These are phyloP conservation scores for Petrocephalus microphthalmus DNA, from an alignment of 2,113 vertebrate species.

Conservation along the genomic window DNA sequence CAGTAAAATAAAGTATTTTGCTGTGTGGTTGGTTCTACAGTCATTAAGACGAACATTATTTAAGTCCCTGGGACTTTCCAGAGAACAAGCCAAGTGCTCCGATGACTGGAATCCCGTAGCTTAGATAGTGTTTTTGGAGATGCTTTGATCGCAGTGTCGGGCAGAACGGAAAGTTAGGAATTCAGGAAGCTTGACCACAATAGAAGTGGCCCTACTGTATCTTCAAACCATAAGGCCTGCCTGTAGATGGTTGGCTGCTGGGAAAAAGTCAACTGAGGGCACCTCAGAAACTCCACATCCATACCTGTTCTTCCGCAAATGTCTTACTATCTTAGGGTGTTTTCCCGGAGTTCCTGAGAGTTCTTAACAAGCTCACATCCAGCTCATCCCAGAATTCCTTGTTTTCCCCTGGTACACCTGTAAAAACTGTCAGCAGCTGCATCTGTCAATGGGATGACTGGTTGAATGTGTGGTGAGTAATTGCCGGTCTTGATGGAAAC, in stretches of 20 bases:
- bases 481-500: not conserved
- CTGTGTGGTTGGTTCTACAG: not conserved
- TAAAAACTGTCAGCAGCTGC: not conserved
- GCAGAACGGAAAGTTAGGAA: not conserved
- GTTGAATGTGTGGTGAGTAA: not conserved
- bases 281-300: not conserved
- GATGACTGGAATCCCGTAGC: not conserved
- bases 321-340: not conserved
- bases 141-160: not conserved
- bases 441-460: not conserved
- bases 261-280: not conserved
- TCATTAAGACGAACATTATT: not conserved
- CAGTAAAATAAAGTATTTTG: not conserved
- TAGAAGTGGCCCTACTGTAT: not conserved
- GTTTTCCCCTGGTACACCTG: not conserved
- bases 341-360: not conserved
- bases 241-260: not conserved
- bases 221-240: not conserved
- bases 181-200: conserved; percentile 3
- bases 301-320: not conserved
- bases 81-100: not conserved
- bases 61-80: not conserved
- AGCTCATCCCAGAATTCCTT: not conserved
- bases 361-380: not conserved
- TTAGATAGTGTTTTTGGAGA: not conserved